phyloP scores from a whole-genome alignment of 1,140 invertebrate species.

The Lysiphlebus fabarum region DNA sequence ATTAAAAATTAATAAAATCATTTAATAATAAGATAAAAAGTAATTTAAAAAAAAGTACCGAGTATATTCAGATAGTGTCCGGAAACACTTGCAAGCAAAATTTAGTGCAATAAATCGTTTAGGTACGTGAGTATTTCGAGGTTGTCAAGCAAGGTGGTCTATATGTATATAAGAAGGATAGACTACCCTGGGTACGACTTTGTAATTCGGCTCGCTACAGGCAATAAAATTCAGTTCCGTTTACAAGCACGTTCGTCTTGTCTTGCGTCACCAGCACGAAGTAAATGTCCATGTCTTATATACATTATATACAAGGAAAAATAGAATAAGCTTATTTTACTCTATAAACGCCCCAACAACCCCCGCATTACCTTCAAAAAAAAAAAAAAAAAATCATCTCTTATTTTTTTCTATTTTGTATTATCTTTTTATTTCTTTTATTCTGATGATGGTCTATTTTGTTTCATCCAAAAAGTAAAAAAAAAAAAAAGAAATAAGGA shows the following conservation, averaged over 20 bases:
- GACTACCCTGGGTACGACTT: background rate
- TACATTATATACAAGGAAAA: background rate
- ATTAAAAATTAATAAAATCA: too few relatives aligned
- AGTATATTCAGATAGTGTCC: background rate
- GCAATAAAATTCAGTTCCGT: constrained; percentile 29
- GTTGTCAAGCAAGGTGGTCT: constrained; percentile 10
- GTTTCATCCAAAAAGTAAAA: too few relatives aligned
- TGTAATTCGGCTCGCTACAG: constrained; percentile 28
- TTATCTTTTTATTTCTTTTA: constrained; percentile 11
- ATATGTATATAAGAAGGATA: too few relatives aligned
- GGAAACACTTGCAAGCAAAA: constrained; percentile 16
- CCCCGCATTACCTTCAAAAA: constrained; percentile 5
- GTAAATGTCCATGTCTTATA: background rate
- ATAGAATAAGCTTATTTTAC: background rate
- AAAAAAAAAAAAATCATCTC: constrained; percentile 2
- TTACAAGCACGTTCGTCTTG: constrained; percentile 22
- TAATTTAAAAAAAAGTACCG: too few relatives aligned
- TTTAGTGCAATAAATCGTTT: constrained; percentile 24
- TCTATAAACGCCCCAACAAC: constrained; percentile 28
- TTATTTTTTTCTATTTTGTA: constrained; percentile 22
- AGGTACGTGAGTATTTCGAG: constrained; percentile 28
- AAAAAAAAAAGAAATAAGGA: too few relatives aligned
- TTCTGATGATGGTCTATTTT: constrained; percentile 1
- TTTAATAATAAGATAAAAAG: too few relatives aligned
- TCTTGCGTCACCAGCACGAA: constrained; percentile 18